Conservation (phyloP, 2,113 vertebrate species). For the Daboia siamensis region DNA sequence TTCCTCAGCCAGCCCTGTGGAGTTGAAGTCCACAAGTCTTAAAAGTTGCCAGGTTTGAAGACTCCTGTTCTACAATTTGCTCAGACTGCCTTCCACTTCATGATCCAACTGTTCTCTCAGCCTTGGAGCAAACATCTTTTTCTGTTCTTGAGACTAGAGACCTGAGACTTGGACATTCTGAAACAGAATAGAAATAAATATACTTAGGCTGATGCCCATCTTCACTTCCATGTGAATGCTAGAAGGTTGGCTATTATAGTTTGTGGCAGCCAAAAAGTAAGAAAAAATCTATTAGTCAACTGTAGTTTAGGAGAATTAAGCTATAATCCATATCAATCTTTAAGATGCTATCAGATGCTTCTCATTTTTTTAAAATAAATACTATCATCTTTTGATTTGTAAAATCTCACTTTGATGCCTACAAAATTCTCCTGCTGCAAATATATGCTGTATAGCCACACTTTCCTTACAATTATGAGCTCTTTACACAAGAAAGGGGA, state of each 20-base stretch:
- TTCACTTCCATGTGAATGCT: neutral
- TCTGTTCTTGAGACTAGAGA: neutral
- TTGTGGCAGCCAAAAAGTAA: neutral
- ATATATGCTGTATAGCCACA: neutral
- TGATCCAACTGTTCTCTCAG: neutral
- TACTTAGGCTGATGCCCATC: neutral
- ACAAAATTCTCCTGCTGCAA: neutral
- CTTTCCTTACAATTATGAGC: slow-evolving; percentile 12
- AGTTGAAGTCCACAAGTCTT: too few relatives aligned
- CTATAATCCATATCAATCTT: neutral
- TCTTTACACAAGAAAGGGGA: slow-evolving; percentile 5
- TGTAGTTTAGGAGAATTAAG: neutral
- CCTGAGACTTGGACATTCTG: neutral
- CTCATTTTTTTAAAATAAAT: neutral
- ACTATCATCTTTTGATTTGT: neutral
- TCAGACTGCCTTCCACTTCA: neutral
- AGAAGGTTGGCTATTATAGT: neutral
- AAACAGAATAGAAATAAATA: neutral
- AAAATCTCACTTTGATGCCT: neutral
- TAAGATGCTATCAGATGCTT: neutral
- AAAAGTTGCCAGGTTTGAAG: too few relatives aligned
- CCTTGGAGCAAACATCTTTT: too few relatives aligned
- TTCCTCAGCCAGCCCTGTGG: too few relatives aligned
- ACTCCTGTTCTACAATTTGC: neutral
- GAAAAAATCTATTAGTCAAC: neutral